Evolutionary conservation across 2,113 vertebrate species (phyloP), one percentile per base, ranked within the genome.

Genomic region (Zosterops japonicus): DNA sequence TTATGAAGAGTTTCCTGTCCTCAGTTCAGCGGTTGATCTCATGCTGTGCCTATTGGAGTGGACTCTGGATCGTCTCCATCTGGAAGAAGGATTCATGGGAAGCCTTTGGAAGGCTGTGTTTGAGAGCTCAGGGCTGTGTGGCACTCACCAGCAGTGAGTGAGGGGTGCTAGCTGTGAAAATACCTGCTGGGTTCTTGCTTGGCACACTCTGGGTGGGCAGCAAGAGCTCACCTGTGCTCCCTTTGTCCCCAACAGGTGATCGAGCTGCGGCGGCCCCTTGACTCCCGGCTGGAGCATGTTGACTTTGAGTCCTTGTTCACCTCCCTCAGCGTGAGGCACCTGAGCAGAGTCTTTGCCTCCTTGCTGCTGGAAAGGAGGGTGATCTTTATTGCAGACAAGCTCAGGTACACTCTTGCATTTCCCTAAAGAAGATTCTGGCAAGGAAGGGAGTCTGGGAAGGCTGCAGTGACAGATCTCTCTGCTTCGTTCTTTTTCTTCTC

Each of bases 221-320:
- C 2, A 3, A 14, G 78, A 44, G 36, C 70, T 87, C 49, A 92
- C 23, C 74, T 39, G n/a, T 41, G 50, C 36, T 50, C 28, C 41
- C 24, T 24, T 10, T 85, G 50, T 56, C 75, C 87, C 87, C 8
- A 8, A 35, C 93, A 99, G 99, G 98, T 99, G 81, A 99, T 99
- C 18, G 99, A 99, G 95, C 98, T 99, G 94, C 99, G 98, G 57
- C 98, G 99, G 63, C 99, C 99, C 0, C 98, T 99, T 1, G 99
- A 99, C 97, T 99, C 99, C 22, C 98, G 99, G 63, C 98, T 99
- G 15, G 99, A 99, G 88, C 99, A 99, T 1, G 99, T 99, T 64
- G 99, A 99, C 94, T 99, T 99, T 4, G 98, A 99, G 95, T 99
- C 99, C 92, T 97, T 99, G 92, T 99, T 99, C 96, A 97, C 98